Evolutionary conservation across 1,140 invertebrate species (phyloP), one percentile per base, ranked within the genome.

Genomic region (Drosophila orosa): DNA sequence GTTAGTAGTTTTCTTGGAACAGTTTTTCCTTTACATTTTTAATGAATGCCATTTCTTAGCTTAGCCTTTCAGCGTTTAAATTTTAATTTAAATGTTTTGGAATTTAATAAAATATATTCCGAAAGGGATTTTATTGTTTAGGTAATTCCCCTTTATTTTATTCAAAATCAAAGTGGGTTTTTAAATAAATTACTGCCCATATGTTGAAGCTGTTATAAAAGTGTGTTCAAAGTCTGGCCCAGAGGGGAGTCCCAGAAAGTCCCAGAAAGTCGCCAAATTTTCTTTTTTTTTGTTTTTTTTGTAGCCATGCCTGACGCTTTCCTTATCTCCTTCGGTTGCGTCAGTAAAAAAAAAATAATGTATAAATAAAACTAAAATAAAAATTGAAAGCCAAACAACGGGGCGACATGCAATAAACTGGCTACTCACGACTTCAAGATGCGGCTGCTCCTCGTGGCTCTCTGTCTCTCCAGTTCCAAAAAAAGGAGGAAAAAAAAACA

Each of bases 331-430:
- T 45, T 73, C 44, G 39, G 57, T 56, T 50, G 58, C 42, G 24
- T 37, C 61, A 33, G 42, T 55, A 59, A 48, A 52, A 83, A 52
- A 83, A 72, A 62, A 84, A 80, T 65, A 74, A 72, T 69, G 68
- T 71, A 71, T 57, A 75, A 72, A 76, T 76, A 68, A 87, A 87
- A 86, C 82, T 85, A 85, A 87, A 83, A 82, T 87, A 86, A 87
- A 86, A 86, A 87, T 87, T 87, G 75, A 87, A 86, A 83, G 83
- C 69, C 83, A 86, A 83, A 86, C 83, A 86, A 79, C 76, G 60
- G 63, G 78, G 83, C 79, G 83, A 86, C 83, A 83, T 87, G 79
- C 69, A 83, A 86, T 86, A 86, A 86, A 83, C 83, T 76, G 78
- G 45, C 83, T 87, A 77, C 77, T 81, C 45, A 45, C 74, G 58